phyloP scores from a whole-genome alignment of 2,888 invertebrate genomes.

The Prosopocoilus inquinatus region DNA sequence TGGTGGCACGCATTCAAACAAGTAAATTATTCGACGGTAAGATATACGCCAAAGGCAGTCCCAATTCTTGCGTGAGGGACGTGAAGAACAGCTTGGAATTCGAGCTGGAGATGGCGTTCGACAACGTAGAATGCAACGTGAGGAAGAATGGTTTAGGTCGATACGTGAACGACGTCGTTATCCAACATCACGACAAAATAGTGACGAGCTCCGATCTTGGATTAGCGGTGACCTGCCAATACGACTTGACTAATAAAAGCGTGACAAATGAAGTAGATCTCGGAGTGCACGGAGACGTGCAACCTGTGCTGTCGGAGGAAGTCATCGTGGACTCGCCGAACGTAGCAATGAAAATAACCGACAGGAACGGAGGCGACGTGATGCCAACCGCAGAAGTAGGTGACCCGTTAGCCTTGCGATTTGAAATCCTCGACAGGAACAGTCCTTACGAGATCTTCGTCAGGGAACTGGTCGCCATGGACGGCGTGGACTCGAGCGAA shows the following conservation, averaged over 20 bases:
- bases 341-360: conserved; percentile 90
- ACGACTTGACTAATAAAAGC: conserved; percentile 91
- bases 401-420: conserved; percentile 85
- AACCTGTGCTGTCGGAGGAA: conserved; percentile 83
- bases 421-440: conserved; percentile 89
- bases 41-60: conserved; percentile 92
- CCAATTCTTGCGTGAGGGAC: conserved; percentile 88
- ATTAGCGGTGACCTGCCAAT: conserved; percentile 89
- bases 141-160: conserved; percentile 81
- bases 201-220: conserved; percentile 93
- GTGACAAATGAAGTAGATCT: conserved; percentile 90
- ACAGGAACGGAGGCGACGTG: conserved; percentile 78
- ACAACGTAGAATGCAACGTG: conserved; percentile 90
- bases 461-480: conserved; percentile 90
- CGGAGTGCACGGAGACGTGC: conserved; percentile 83
- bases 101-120: conserved; percentile 88
- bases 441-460: conserved; percentile 96
- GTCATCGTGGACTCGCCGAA: conserved; percentile 92
- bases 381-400: conserved; percentile 89
- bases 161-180: conserved; percentile 83
- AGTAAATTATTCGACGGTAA: conserved; percentile 91
- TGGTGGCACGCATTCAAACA: conserved; percentile 90
- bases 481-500: conserved; percentile 89
- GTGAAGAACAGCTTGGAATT: conserved; percentile 86
- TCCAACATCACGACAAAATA: conserved; percentile 94